Evolutionary conservation across 2,888 invertebrate species (phyloP).

Genomic region (Limnephilus marmoratus): DNA sequence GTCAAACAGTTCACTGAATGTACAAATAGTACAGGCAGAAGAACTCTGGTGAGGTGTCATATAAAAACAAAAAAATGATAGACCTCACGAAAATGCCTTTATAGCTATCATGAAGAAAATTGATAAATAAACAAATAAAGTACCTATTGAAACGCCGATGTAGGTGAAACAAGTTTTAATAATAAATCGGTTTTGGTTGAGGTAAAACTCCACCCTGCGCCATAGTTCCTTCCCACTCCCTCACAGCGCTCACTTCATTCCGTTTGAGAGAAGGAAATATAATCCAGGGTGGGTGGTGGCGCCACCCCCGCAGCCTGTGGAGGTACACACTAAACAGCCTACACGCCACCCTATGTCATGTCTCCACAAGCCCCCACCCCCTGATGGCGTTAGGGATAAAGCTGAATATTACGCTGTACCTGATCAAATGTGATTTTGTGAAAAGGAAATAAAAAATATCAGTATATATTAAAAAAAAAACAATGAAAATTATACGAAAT

Average conservation of each 20-base stretch:
- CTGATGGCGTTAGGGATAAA: background rate
- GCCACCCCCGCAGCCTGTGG: background rate
- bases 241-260: constrained; percentile 15
- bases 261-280: constrained; percentile 49
- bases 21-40: background rate
- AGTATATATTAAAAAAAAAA: background rate
- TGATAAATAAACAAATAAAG: background rate
- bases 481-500: background rate
- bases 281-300: constrained; percentile 10
- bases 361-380: background rate
- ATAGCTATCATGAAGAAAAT: background rate
- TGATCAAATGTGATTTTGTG: background rate
- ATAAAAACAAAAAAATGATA: background rate
- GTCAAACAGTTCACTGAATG: background rate
- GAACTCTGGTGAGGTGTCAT: background rate
- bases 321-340: background rate
- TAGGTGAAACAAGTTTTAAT: constrained; percentile 2
- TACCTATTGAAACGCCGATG: background rate
- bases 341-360: constrained; percentile 2
- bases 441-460: background rate
- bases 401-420: background rate
- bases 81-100: background rate
- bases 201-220: background rate
- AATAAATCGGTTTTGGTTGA: background rate
- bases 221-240: background rate